A percentile compares a stretch with the other conserved stretches of the same genome.
Evolutionary conservation across 2,113 vertebrate genomes (phyloP).

Genomic region (Perca schrenkii): DNA sequence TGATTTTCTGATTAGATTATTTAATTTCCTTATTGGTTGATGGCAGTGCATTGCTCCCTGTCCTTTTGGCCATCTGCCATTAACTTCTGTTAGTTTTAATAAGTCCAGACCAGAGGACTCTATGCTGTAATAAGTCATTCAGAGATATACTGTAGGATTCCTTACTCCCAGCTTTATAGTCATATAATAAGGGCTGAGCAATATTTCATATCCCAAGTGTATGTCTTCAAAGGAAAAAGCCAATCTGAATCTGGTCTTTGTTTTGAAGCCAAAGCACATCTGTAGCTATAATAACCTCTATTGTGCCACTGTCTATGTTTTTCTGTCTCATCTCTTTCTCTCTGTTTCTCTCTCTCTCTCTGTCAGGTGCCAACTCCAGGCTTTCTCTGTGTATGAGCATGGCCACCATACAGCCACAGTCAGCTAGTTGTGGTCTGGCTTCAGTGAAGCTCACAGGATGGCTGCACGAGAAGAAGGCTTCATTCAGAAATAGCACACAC

Average conservation of each 20-base stretch:
- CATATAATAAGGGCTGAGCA: constrained; percentile 21
- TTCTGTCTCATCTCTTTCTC: constrained; percentile 69
- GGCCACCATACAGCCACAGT: constrained; percentile 69
- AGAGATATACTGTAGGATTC: constrained; percentile 36
- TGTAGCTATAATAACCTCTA: constrained; percentile 67
- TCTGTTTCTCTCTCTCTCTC: constrained; percentile 72
- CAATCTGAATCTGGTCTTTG: constrained; percentile 62
- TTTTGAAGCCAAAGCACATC: constrained; percentile 71
- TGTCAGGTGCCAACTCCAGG: constrained; percentile 71
- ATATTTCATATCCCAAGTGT: constrained; percentile 49
- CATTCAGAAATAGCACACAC: constrained; percentile 84
- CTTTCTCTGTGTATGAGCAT: constrained; percentile 60
- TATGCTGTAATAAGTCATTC: constrained; percentile 35
- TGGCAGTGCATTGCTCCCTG: constrained; percentile 45
- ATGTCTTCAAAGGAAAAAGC: constrained; percentile 65
- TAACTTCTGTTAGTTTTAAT: constrained; percentile 32
- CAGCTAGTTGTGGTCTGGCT: constrained; percentile 75
- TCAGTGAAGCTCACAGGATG: constrained; percentile 69
- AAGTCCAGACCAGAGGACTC: constrained; percentile 45
- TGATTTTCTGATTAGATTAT: constrained; percentile 52
- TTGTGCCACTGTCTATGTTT: constrained; percentile 69
- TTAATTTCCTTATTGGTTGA: constrained; percentile 56
- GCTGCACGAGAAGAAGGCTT: constrained; percentile 76
- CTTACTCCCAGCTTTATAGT: constrained; percentile 45
- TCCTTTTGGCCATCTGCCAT: constrained; percentile 51